A percentile compares a stretch with the other conserved stretches of the same genome.
Conservation (phyloP, 2,113 vertebrate genomes). For the Macrotus californicus region DNA sequence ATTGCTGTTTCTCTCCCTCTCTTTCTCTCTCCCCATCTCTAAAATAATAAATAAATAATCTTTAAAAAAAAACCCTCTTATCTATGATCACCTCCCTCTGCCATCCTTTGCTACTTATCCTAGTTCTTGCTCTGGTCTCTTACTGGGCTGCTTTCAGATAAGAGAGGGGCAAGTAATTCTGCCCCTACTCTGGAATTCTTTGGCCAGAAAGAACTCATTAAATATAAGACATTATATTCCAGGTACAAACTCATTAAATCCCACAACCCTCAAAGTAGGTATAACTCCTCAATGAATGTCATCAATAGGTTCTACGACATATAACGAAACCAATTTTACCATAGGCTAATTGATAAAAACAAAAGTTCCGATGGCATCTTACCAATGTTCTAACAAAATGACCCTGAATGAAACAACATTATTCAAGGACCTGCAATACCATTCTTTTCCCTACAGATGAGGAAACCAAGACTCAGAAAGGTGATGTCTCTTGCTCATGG, state of each 20-base stretch:
- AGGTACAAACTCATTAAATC: background rate
- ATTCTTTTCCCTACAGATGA: background rate
- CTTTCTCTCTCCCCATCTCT: no score
- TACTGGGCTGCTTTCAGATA: background rate
- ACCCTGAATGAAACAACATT: background rate
- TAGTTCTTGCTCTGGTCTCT: background rate
- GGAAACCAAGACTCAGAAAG: background rate
- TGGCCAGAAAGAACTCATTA: background rate
- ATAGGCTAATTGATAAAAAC: background rate
- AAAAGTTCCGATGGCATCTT: background rate
- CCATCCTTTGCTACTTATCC: background rate
- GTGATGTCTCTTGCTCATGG: background rate
- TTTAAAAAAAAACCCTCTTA: background rate
- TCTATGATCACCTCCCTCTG: background rate
- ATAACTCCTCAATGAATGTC: background rate
- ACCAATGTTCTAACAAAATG: background rate
- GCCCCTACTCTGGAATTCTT: background rate
- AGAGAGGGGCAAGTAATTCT: background rate
- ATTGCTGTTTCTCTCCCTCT: no score
- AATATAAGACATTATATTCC: background rate
- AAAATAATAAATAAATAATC: no score
- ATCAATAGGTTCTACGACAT: background rate
- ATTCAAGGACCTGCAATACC: background rate
- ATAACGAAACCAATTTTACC: background rate
- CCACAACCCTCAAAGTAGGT: background rate